A percentile compares a stretch with the other conserved stretches of the same genome.
These are phyloP conservation scores for Conus betulinus DNA, from an alignment of 1,140 invertebrate genomes.

Conservation along the genomic window DNA sequence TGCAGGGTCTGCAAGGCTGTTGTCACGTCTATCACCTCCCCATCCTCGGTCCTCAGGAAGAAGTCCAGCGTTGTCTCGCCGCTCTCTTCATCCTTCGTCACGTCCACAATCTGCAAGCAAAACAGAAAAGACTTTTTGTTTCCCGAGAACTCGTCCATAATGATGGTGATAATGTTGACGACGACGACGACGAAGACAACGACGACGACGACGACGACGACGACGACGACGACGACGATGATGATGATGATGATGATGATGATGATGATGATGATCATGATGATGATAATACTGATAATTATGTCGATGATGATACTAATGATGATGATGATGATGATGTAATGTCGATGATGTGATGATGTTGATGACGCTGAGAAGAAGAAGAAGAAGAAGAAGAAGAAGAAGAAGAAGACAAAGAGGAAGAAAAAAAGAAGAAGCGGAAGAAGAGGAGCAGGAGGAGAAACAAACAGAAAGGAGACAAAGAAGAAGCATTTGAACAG, in stretches of 20 bases:
- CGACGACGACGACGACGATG: not conserved
- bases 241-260: not conserved
- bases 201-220: not conserved
- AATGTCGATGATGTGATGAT: too few relatives aligned
- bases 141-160: not conserved
- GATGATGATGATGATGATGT: too few relatives aligned
- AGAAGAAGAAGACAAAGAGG: too few relatives aligned
- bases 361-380: too few relatives aligned
- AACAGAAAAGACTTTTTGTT: not conserved
- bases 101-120: not conserved
- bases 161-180: not conserved
- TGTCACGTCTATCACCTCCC: not conserved
- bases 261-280: too few relatives aligned
- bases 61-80: not conserved
- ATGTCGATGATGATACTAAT: too few relatives aligned
- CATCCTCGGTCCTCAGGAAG: not conserved
- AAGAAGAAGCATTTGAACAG: too few relatives aligned
- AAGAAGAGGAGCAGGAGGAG: too few relatives aligned
- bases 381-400: too few relatives aligned
- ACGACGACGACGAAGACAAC: not conserved
- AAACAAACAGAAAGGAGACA: too few relatives aligned
- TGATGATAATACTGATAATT: too few relatives aligned
- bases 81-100: not conserved
- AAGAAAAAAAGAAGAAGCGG: too few relatives aligned
- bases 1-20: not conserved